Conservation (phyloP, 2,113 vertebrate species). For the Myiozetetes cayanensis region DNA sequence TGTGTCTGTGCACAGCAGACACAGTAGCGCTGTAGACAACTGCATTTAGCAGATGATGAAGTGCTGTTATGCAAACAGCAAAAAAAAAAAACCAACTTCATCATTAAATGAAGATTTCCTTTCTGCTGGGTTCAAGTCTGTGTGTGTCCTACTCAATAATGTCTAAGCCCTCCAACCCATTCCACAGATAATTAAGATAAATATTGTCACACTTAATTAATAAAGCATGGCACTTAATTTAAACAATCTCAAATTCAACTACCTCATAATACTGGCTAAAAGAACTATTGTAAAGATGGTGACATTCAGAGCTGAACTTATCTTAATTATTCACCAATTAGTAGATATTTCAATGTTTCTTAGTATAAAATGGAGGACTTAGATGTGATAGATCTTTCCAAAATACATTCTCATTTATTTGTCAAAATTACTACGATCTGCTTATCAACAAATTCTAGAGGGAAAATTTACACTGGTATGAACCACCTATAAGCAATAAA, state of each 20-base stretch:
- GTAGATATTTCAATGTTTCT: background rate
- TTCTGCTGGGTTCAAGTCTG: background rate
- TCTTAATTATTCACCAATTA: background rate
- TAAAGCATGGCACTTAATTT: background rate
- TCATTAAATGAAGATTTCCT: background rate
- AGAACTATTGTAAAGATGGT: background rate
- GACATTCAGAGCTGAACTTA: background rate
- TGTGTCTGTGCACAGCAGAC: background rate
- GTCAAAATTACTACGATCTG: background rate
- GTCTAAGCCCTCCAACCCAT: background rate
- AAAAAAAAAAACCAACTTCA: too few species aligned
- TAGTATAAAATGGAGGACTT: background rate
- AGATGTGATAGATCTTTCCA: background rate
- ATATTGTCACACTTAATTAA: constrained; percentile 18
- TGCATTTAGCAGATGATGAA: background rate
- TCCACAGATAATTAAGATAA: constrained; percentile 8
- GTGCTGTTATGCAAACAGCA: background rate
- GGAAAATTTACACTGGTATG: background rate
- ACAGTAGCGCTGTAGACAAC: background rate
- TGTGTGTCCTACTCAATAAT: background rate
- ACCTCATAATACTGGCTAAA: background rate
- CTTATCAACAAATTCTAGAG: background rate
- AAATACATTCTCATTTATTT: background rate
- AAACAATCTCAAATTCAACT: background rate
- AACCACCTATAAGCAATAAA: background rate